These are phyloP conservation scores for Neostethus bicornis DNA, from an alignment of 2,797 vertebrate genomes.

Conservation along the genomic window DNA sequence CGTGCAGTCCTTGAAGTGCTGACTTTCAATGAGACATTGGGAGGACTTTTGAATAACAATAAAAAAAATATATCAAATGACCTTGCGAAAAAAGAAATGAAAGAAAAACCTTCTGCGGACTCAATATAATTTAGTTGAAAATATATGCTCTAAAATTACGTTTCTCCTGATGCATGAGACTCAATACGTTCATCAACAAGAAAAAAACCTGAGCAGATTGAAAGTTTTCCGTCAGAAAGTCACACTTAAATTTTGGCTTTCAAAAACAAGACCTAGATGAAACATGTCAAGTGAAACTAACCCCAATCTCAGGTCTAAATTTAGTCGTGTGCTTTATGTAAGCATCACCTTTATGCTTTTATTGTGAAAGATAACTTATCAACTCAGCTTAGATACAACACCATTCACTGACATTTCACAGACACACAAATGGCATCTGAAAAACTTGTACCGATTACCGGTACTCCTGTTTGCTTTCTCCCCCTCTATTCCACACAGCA, in stretches of 20 bases:
- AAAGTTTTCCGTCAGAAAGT: conserved; percentile 20
- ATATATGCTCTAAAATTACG: conserved; percentile 14
- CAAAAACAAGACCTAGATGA: conserved; percentile 49
- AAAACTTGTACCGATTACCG: background rate
- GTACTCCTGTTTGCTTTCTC: conserved; percentile 2
- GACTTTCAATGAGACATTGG: conserved; percentile 44
- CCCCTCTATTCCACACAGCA: background rate
- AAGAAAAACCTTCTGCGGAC: conserved; percentile 28
- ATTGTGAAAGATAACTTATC: conserved; percentile 29
- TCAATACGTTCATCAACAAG: conserved; percentile 46
- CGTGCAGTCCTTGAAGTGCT: conserved; percentile 49
- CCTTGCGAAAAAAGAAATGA: no score
- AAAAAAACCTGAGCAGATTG: conserved; percentile 29
- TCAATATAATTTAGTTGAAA: conserved; percentile 30
- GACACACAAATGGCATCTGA: conserved; percentile 1
- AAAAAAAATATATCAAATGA: conserved; percentile 16
- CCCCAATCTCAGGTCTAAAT: conserved; percentile 41
- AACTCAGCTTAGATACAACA: conserved; percentile 26
- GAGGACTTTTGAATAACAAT: conserved; percentile 20
- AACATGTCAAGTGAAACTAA: conserved; percentile 50
- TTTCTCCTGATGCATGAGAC: conserved; percentile 28
- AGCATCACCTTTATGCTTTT: conserved; percentile 39
- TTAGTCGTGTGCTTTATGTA: conserved; percentile 36
- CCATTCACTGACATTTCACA: conserved; percentile 16
- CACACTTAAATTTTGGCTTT: conserved; percentile 35